These are phyloP conservation scores for Tillus elongatus DNA, from an alignment of 2,888 invertebrate genomes.

Conservation along the genomic window DNA sequence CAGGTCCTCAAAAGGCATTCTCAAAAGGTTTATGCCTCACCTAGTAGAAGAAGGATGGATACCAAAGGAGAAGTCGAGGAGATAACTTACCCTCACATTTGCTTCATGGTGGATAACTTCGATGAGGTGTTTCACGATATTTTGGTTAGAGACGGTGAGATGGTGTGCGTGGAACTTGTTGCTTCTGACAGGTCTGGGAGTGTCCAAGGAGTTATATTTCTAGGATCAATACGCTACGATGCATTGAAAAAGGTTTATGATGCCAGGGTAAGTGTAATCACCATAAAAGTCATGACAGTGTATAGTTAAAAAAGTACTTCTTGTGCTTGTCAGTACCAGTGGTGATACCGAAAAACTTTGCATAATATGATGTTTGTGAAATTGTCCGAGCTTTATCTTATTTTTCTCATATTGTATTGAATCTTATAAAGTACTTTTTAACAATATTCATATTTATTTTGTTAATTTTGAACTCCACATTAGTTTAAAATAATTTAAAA, in stretches of 20 bases:
- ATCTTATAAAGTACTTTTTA: too few species aligned
- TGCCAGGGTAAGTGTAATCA: conserved; percentile 64
- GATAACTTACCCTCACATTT: conserved; percentile 98
- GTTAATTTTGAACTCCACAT: too few species aligned
- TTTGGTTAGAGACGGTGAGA: conserved; percentile 93
- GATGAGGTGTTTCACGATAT: conserved; percentile 99
- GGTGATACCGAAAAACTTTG: too few species aligned
- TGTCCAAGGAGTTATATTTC: conserved; percentile 89
- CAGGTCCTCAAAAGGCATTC: conserved; percentile 86
- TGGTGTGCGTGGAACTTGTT: conserved; percentile 96
- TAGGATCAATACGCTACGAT: conserved; percentile 96
- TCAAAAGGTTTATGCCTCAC: conserved; percentile 84
- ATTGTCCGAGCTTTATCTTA: too few species aligned
- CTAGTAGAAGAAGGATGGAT: conserved; percentile 93
- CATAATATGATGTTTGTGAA: too few species aligned
- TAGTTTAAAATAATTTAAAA: too few species aligned
- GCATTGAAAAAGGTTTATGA: conserved; percentile 95
- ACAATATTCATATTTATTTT: too few species aligned
- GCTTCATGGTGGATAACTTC: conserved; percentile 98
- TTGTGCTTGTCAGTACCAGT: too few species aligned
- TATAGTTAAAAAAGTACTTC: neutral
- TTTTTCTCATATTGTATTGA: too few species aligned
- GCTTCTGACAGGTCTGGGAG: conserved; percentile 80
- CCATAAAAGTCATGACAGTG: too few species aligned
- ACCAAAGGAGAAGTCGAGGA: conserved; percentile 97